phyloP scores from a whole-genome alignment of 2,113 vertebrate genomes.

The Gadus chalcogrammus region DNA sequence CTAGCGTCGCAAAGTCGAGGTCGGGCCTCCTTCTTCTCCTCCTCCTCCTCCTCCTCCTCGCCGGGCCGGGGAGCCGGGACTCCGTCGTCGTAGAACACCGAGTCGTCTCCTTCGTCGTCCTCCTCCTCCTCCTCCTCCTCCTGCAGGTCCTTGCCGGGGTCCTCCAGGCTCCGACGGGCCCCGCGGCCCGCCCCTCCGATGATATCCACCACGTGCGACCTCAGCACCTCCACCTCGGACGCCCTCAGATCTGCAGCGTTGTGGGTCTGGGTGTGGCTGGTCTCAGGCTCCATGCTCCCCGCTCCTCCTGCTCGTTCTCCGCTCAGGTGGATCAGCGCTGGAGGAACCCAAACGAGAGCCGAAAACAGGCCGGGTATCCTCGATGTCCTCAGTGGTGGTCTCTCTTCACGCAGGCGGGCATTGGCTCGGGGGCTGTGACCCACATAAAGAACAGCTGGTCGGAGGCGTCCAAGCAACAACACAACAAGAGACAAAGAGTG shows the following conservation, averaged over 20 bases:
- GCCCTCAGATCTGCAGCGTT: conserved; percentile 57
- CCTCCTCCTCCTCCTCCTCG: neutral
- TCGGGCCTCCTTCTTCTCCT: too few relatives aligned
- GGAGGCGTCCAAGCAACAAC: too few relatives aligned
- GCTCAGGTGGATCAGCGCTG: too few relatives aligned
- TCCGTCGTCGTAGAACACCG: conserved; percentile 67
- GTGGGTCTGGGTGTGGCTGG: conserved; percentile 15
- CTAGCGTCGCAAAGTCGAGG: neutral
- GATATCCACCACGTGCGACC: conserved; percentile 49
- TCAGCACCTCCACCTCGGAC: conserved; percentile 54
- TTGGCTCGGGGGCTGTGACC: too few relatives aligned
- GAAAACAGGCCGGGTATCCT: too few relatives aligned
- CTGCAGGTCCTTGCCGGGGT: conserved; percentile 17
- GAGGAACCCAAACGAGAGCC: too few relatives aligned
- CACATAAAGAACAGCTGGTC: too few relatives aligned
- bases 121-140: conserved; percentile 26
- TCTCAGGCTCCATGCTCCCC: conserved; percentile 29
- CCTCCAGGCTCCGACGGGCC: neutral
- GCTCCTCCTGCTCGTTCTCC: too few relatives aligned
- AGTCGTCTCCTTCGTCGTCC: conserved; percentile 64
- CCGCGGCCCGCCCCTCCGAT: conserved; percentile 34
- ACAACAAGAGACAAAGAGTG: too few relatives aligned
- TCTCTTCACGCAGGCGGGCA: too few relatives aligned
- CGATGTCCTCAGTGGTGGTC: too few relatives aligned
- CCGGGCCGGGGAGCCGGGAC: conserved; percentile 38